phyloP scores from a whole-genome alignment of 2,888 invertebrate species.

The Orthonevra nobilis region DNA sequence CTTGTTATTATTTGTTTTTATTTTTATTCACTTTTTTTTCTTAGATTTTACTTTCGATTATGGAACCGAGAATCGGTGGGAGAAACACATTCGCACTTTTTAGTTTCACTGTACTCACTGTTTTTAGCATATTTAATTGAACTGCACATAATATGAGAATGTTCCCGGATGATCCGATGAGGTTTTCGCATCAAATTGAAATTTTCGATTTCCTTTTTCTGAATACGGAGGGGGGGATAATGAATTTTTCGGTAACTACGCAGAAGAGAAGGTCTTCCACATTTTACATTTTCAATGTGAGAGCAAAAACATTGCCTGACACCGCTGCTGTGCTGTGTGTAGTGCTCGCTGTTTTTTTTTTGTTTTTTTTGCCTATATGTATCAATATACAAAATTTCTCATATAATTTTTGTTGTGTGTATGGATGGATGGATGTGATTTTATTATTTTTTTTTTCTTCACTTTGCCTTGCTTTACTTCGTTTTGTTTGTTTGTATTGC shows the following conservation, averaged over 20 bases:
- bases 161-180: constrained; percentile 12
- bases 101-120: constrained; percentile 35
- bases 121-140: constrained; percentile 42
- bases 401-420: constrained; percentile 58
- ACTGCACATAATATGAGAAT: too few relatives aligned
- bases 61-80: constrained; percentile 29
- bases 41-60: constrained; percentile 40
- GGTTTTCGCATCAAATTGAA: constrained; percentile 29
- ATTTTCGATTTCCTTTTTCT: constrained; percentile 20
- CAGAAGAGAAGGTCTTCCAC: constrained; percentile 69
- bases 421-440: constrained; percentile 53
- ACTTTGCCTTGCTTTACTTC: too few relatives aligned
- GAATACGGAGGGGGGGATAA: constrained; percentile 48
- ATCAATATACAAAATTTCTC: constrained; percentile 45
- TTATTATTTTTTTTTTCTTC: too few relatives aligned
- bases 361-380: constrained; percentile 39
- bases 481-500: constrained; percentile 25
- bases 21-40: constrained; percentile 3
- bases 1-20: constrained; percentile 10
- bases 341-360: too few relatives aligned
- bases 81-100: too few relatives aligned
- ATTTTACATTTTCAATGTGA: constrained; percentile 68
- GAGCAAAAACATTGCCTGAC: constrained; percentile 68
- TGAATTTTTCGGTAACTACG: constrained; percentile 70
- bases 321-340: too few relatives aligned